Conservation (phyloP, 2,113 vertebrate genomes). For the Nettapus auritus region DNA sequence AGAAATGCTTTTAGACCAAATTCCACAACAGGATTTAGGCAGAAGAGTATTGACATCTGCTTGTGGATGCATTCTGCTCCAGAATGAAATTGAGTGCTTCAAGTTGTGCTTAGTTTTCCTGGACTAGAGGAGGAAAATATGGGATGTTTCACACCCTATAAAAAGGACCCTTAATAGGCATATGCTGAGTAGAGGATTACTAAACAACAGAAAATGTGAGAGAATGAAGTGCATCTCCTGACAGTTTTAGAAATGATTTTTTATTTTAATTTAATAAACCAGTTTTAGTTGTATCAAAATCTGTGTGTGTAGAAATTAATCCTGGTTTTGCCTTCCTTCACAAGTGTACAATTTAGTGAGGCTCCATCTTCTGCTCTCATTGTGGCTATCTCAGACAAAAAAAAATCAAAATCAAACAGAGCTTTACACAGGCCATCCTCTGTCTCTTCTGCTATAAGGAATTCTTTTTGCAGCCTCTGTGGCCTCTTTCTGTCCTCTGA, state of each 20-base stretch:
- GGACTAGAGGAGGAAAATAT: fast-evolving
- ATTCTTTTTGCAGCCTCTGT: neutral
- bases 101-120: neutral
- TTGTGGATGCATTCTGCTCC: neutral
- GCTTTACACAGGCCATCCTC: neutral
- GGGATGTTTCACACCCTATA: neutral
- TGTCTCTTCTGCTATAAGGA: neutral
- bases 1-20: neutral
- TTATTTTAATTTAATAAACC: neutral
- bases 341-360: fast-evolving
- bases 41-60: neutral
- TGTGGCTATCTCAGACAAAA: fast-evolving
- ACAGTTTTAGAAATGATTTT: neutral
- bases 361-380: neutral
- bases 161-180: neutral
- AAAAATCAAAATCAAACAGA: neutral
- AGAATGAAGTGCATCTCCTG: neutral
- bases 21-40: neutral
- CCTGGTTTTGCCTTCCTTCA: neutral
- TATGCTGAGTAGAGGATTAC: neutral
- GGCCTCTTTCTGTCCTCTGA: neutral
- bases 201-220: neutral
- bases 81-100: neutral
- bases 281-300: too few relatives aligned
- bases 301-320: fast-evolving